A percentile compares a stretch with the other conserved stretches of the same genome.
phyloP scores from a whole-genome alignment of 64 coral and sea anemone genomes.

The Montipora capricornis region DNA sequence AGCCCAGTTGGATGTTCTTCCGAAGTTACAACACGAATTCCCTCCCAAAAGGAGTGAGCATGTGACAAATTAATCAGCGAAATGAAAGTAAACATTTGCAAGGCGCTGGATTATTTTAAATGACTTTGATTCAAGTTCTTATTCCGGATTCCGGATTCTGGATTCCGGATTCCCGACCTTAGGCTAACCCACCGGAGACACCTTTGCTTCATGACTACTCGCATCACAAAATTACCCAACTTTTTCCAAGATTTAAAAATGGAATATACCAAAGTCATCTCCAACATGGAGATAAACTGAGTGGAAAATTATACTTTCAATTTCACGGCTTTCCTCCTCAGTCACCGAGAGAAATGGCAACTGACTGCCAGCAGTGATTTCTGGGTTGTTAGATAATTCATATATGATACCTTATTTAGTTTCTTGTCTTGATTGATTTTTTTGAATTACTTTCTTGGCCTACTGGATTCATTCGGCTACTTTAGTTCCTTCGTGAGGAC shows the following conservation, averaged over 20 bases:
- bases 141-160: no score
- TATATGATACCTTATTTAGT: slow-evolving; percentile 10
- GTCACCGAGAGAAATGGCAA: not conserved
- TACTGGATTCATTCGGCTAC: not conserved
- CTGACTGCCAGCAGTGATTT: not conserved
- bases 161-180: no score
- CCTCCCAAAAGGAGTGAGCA: no score
- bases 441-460: not conserved
- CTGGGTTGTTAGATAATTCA: not conserved
- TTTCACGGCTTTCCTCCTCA: no score
- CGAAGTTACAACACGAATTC: no score
- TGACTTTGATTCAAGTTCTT: no score
- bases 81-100: no score
- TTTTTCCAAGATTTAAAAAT: slow-evolving; percentile 2
- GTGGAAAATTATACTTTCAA: not conserved
- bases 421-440: not conserved
- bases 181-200: not conserved
- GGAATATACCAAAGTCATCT: not conserved
- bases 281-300: not conserved
- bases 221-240: not conserved
- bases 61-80: no score
- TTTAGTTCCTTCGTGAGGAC: slow-evolving; percentile 4
- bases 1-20: no score
- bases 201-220: slow-evolving; percentile 8
- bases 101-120: no score